These are phyloP conservation scores for Thaumatotibia leucotreta DNA, from an alignment of 1,140 invertebrate species.

Conservation along the genomic window DNA sequence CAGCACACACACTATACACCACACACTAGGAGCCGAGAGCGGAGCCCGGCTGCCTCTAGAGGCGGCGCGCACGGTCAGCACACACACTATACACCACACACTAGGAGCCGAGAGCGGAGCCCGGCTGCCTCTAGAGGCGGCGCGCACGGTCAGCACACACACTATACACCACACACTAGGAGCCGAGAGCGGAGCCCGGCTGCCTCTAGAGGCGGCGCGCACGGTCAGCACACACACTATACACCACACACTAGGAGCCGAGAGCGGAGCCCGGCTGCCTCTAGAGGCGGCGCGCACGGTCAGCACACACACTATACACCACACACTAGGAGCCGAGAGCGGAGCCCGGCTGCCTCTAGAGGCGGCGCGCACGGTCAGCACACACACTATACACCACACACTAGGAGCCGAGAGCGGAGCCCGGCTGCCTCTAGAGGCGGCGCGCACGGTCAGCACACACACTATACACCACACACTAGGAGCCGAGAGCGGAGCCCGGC, in stretches of 20 bases:
- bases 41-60: slow-evolving; percentile 54
- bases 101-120: slow-evolving; percentile 37
- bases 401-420: slow-evolving; percentile 37
- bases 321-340: slow-evolving; percentile 25
- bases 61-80: background rate
- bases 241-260: slow-evolving; percentile 16
- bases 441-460: background rate
- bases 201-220: no score
- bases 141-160: background rate
- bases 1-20: background rate
- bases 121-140: no score
- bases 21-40: slow-evolving; percentile 25
- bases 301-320: background rate
- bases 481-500: slow-evolving; percentile 48
- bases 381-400: background rate
- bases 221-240: background rate
- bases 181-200: slow-evolving; percentile 48
- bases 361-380: background rate
- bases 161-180: background rate
- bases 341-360: slow-evolving; percentile 54
- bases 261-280: slow-evolving; percentile 49
- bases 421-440: no score
- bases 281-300: background rate
- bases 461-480: background rate
- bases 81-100: background rate